Percentiles rank a stretch among this genome's conserved stretches.
phyloP scores from a whole-genome alignment of 2,797 vertebrate genomes.

The Aotus griseimembra region DNA sequence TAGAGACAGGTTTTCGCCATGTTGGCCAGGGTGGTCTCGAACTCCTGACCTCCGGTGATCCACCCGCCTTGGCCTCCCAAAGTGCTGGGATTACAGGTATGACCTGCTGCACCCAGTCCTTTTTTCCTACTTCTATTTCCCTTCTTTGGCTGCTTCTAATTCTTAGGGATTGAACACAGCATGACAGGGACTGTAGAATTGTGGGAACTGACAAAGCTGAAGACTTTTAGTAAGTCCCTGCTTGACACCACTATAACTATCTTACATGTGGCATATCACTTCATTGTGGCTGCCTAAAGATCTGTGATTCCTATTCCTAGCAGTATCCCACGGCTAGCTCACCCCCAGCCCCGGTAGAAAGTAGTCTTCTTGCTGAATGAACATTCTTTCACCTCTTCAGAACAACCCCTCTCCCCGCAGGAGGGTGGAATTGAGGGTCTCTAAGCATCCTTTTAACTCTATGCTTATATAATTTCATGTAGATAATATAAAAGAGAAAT shows the following conservation, averaged over 20 bases:
- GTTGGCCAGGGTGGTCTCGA: too few relatives aligned
- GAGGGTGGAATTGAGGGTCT: not conserved
- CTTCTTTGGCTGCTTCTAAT: constrained; percentile 36
- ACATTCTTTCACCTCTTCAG: not conserved
- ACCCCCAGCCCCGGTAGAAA: not conserved
- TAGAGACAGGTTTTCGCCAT: too few relatives aligned
- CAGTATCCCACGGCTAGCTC: not conserved
- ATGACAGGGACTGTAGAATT: not conserved
- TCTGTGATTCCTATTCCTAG: not conserved
- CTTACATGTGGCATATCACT: not conserved
- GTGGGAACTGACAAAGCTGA: not conserved
- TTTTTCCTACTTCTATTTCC: constrained; percentile 20
- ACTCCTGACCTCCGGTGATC: too few relatives aligned
- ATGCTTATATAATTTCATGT: not conserved
- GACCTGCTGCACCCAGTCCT: not conserved
- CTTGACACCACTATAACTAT: not conserved
- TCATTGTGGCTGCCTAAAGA: not conserved
- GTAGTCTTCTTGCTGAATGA: not conserved
- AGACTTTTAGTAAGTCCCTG: not conserved
- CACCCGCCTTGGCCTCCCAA: too few relatives aligned
- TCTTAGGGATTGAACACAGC: not conserved
- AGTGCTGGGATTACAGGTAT: not conserved
- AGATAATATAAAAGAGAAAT: not conserved
- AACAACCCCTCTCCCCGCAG: not conserved
- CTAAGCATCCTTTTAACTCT: not conserved